phyloP scores from a whole-genome alignment of 2,888 invertebrate species.

The Erynnis tages region DNA sequence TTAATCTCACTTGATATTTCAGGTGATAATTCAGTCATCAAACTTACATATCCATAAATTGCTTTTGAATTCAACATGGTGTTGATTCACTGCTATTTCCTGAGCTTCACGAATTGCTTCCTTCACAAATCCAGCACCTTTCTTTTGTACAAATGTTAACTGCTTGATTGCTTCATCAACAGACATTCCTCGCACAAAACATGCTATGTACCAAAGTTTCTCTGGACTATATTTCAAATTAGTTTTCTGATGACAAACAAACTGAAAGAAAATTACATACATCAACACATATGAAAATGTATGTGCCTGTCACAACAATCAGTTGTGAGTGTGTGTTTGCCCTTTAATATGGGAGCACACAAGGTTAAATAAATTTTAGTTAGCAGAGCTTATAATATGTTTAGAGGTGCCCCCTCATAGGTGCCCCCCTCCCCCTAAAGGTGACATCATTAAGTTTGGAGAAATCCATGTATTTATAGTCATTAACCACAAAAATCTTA shows the following conservation, averaged over 20 bases:
- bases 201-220: slow-evolving; percentile 96
- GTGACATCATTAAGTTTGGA: no score
- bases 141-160: slow-evolving; percentile 89
- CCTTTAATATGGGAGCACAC: no score
- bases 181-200: slow-evolving; percentile 93
- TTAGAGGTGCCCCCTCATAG: no score
- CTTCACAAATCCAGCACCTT: slow-evolving; percentile 87
- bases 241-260: slow-evolving; percentile 90
- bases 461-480: no score
- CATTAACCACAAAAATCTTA: no score
- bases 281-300: background rate
- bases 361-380: no score
- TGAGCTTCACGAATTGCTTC: slow-evolving; percentile 94
- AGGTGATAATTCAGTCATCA: no score
- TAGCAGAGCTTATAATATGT: no score
- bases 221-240: slow-evolving; percentile 95
- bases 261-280: slow-evolving; percentile 81
- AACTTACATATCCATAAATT: slow-evolving; percentile 95
- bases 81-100: slow-evolving; percentile 90
- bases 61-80: slow-evolving; percentile 96
- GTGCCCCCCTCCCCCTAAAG: no score
- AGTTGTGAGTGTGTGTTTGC: no score
- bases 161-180: slow-evolving; percentile 97
- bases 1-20: no score
- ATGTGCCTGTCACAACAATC: no score